phyloP scores from a whole-genome alignment of 2,888 invertebrate species.

The Dicycla oo region DNA sequence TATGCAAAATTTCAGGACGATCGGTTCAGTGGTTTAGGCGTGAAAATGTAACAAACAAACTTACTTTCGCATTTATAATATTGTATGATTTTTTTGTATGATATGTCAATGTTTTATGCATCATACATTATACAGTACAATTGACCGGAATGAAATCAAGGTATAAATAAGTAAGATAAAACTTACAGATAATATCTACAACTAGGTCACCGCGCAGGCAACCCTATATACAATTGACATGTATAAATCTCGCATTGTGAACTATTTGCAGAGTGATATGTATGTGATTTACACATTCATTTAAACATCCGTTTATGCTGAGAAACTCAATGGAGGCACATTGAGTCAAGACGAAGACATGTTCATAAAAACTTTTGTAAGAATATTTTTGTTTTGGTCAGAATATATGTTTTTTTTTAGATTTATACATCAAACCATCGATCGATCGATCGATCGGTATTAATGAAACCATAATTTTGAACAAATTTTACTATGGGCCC shows the following conservation, averaged over 20 bases:
- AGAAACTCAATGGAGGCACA: constrained; percentile 11
- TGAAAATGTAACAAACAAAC: no score
- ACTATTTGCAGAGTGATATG: constrained; percentile 32
- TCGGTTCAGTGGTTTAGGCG: no score
- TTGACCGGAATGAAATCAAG: constrained; percentile 18
- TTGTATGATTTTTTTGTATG: no score
- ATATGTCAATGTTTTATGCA: no score
- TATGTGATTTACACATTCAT: constrained; percentile 42
- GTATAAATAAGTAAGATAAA: constrained; percentile 2
- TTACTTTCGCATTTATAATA: no score
- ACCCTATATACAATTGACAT: constrained; percentile 34
- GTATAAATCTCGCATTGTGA: constrained; percentile 37
- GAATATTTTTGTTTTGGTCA: no score
- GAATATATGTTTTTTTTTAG: no score
- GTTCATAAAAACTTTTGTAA: background rate
- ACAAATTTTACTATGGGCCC: no score
- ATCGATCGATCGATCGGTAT: no score
- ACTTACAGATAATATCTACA: background rate
- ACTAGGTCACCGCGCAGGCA: constrained; percentile 23
- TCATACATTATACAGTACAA: background rate
- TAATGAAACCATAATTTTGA: no score
- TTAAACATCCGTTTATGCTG: constrained; percentile 27
- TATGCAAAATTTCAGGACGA: no score
- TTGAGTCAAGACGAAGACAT: background rate
- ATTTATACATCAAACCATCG: no score